phyloP scores from a whole-genome alignment of 1,140 invertebrate species.

The Carposina sasakii region DNA sequence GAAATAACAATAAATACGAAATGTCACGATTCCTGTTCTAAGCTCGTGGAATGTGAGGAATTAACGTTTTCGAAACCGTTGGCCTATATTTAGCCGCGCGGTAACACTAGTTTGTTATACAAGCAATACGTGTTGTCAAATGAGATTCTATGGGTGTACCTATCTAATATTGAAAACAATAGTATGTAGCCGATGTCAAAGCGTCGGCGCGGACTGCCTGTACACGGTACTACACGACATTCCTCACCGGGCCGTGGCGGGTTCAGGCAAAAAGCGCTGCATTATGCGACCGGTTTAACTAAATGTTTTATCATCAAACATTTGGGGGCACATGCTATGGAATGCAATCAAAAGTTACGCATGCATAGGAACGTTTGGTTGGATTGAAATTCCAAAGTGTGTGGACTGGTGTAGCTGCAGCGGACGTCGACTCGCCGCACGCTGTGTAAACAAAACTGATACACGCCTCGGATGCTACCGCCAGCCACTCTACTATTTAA shows the following conservation, averaged over 20 bases:
- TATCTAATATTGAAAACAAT: too few species aligned
- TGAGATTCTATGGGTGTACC: too few species aligned
- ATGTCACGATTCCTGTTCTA: constrained; percentile 44
- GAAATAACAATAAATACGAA: constrained; percentile 56
- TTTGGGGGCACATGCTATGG: constrained; percentile 32
- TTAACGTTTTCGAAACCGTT: too few species aligned
- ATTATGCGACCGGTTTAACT: too few species aligned
- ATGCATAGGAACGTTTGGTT: constrained; percentile 38
- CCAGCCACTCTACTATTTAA: constrained; percentile 21
- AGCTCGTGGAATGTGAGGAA: constrained; percentile 25
- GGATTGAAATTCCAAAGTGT: constrained; percentile 53
- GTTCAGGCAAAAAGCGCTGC: too few species aligned
- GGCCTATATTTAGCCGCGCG: too few species aligned
- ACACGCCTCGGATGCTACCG: constrained; percentile 37
- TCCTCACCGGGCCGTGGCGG: too few species aligned
- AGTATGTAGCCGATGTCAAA: too few species aligned
- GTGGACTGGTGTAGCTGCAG: constrained; percentile 14
- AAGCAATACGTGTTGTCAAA: too few species aligned
- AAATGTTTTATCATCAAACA: constrained; percentile 23
- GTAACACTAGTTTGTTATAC: too few species aligned
- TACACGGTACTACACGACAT: too few species aligned
- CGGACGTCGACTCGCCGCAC: constrained; percentile 35
- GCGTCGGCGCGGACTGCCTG: too few species aligned
- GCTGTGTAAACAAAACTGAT: constrained; percentile 58
- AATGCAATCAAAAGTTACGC: constrained; percentile 52